Base-by-base conservation (phyloP, 2,888 invertebrate genomes). In the Dromius quadrimaculatus region DNA sequence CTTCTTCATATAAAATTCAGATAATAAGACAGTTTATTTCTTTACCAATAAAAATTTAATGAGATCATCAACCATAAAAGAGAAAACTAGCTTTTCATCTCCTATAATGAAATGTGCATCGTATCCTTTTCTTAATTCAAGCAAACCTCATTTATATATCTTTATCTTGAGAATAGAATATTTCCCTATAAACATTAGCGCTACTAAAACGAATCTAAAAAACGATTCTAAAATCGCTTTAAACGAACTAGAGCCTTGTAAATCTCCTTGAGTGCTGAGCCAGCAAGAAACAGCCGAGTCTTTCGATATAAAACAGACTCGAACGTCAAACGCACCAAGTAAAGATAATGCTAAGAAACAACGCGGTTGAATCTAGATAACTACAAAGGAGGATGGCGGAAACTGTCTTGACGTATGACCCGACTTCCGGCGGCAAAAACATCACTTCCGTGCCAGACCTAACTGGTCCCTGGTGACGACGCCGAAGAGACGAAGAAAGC, bases 351-450 rank as follows among this genome's bases (percentile, higher is more conserved):
- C 59, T 59, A 68, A 68, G 68, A 68, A 68, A 59, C 68, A 68
- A 59, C 20, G 66, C 50, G 32, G 36, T 59, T 20, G 68, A 32
- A 68, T 68, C 68, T 68, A 68, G 59, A 64, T 64, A 64, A 17
- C 50, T 64, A 64, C 64, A 64, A 64, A 64, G 54, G 22, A 65
- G 54, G 22, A 59, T 36, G 41, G n/a, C 41, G 47, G 62, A 70
- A 62, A 62, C 70, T 62, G 62, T 47, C 70, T 61, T 70, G 70
- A 70, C 70, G 70, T 70, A 70, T 70, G 70, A 70, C 70, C 62
- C 62, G 36, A 50, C 62, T 20, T 70, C 70, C 70, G 70, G 47
- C 43, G 34, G 57, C 47, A 68, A 68, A 68, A 68, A 62, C 62
- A 50, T 62, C 62, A 50, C 70, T 70, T 62, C 70, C 70, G 36